A percentile compares a stretch with the other conserved stretches of the same genome.
phyloP scores from a whole-genome alignment of 2,888 invertebrate species.

The Schizotus pectinicornis region DNA sequence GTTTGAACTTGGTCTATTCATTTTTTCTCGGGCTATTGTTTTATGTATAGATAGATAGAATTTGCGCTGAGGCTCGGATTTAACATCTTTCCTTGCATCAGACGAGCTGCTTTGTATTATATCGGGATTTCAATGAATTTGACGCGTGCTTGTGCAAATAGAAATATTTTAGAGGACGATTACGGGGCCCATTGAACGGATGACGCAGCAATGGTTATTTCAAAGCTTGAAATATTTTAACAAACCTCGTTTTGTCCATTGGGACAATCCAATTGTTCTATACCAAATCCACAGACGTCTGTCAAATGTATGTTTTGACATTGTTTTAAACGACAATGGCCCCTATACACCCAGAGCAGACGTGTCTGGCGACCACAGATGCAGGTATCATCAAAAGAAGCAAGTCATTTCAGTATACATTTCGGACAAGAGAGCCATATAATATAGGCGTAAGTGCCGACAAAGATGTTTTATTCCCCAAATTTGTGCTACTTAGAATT shows the following conservation, averaged over 20 bases:
- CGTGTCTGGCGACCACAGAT: slow-evolving; percentile 18
- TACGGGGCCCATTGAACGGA: background rate
- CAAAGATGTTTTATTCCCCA: slow-evolving; percentile 28
- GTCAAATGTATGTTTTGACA: slow-evolving; percentile 39
- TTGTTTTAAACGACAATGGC: slow-evolving; percentile 36
- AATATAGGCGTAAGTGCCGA: slow-evolving; percentile 30
- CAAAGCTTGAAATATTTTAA: slow-evolving; percentile 29
- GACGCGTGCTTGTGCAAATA: background rate
- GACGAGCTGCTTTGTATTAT: too few species aligned
- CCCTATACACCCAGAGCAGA: slow-evolving; percentile 22
- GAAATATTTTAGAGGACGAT: too few species aligned
- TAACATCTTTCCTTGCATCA: too few species aligned
- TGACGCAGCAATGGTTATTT: background rate
- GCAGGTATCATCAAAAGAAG: slow-evolving; percentile 28
- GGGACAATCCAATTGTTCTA: slow-evolving; percentile 36
- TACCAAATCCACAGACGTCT: slow-evolving; percentile 31
- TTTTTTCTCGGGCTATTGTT: too few species aligned
- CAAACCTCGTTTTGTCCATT: slow-evolving; percentile 33
- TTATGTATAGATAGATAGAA: too few species aligned
- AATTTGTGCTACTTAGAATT: slow-evolving; percentile 26
- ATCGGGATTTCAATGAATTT: background rate
- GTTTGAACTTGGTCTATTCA: too few species aligned
- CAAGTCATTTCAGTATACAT: slow-evolving; percentile 39
- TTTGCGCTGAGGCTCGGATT: too few species aligned
- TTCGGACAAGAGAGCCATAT: slow-evolving; percentile 36